Evolutionary conservation across 2,797 vertebrate genomes (phyloP).

Genomic region (Lutjanus argentimaculatus): DNA sequence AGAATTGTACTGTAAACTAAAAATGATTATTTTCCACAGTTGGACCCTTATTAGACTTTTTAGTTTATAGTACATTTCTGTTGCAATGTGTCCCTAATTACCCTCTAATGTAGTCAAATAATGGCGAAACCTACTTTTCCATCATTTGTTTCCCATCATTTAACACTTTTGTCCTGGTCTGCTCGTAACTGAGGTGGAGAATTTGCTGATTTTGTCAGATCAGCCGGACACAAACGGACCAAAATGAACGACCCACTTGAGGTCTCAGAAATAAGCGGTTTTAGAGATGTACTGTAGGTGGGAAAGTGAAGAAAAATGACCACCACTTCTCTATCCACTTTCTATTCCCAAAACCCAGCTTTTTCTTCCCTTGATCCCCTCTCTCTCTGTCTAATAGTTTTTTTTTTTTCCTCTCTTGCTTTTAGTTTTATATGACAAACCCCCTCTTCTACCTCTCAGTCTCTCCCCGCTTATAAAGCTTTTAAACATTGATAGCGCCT

Average conservation of each 20-base stretch:
- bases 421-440: constrained; percentile 62
- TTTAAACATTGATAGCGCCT: constrained; percentile 80
- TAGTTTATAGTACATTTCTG: too few species aligned
- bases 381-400: constrained; percentile 41
- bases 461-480: constrained; percentile 62
- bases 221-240: constrained; percentile 54
- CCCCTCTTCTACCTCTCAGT: constrained; percentile 46
- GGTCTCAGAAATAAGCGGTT: constrained; percentile 33
- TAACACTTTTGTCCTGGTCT: constrained; percentile 49
- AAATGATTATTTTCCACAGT: too few species aligned
- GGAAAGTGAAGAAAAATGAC: constrained; percentile 46
- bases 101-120: too few species aligned
- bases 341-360: constrained; percentile 21
- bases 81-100: too few species aligned
- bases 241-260: constrained; percentile 71
- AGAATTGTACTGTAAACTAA: too few species aligned
- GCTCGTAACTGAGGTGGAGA: constrained; percentile 48
- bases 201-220: constrained; percentile 61
- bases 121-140: neutral
- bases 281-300: constrained; percentile 1
- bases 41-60: too few species aligned
- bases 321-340: constrained; percentile 39
- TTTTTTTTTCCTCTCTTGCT: constrained; percentile 50
- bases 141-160: constrained; percentile 65
- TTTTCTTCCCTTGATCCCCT: constrained; percentile 16